Conservation (phyloP, 2,888 invertebrate genomes). For the Sarcophaga rosellei region DNA sequence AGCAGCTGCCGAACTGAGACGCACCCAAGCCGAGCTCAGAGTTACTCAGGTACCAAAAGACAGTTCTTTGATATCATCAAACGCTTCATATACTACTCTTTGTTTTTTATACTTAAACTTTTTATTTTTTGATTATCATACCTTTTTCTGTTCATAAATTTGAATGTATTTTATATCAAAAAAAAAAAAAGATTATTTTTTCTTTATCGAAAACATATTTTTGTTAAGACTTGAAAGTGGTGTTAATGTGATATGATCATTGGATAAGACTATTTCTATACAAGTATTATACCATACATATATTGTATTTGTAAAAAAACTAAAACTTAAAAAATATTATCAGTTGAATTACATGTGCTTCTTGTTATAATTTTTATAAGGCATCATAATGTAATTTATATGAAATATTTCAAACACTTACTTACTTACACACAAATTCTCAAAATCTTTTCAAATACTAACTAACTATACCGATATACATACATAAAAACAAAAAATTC, state of each 20-base stretch:
- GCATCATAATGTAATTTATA: slow-evolving; percentile 66
- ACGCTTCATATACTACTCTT: slow-evolving; percentile 32
- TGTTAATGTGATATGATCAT: slow-evolving; percentile 69
- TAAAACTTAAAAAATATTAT: slow-evolving; percentile 28
- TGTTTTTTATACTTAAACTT: slow-evolving; percentile 37
- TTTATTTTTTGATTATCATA: slow-evolving; percentile 29
- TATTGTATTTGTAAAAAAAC: slow-evolving; percentile 35
- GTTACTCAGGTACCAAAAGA: slow-evolving; percentile 87
- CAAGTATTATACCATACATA: slow-evolving; percentile 15
- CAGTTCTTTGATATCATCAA: slow-evolving; percentile 48
- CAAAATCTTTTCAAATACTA: slow-evolving; percentile 27
- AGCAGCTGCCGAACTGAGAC: slow-evolving; percentile 90
- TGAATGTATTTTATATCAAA: slow-evolving; percentile 62
- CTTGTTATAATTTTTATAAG: slow-evolving; percentile 67
- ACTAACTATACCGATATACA: not conserved
- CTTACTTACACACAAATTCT: slow-evolving; percentile 30
- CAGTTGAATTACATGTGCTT: slow-evolving; percentile 66
- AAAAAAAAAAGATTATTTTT: slow-evolving; percentile 37
- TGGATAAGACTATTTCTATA: slow-evolving; percentile 37
- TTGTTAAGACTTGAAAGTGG: slow-evolving; percentile 69
- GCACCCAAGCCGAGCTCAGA: slow-evolving; percentile 94
- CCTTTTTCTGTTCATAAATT: slow-evolving; percentile 68
- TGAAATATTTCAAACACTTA: slow-evolving; percentile 43
- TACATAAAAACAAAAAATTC: slow-evolving; percentile 6
- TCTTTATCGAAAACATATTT: slow-evolving; percentile 37